phyloP scores from a whole-genome alignment of 2,113 vertebrate genomes.

The Brevimyrus niger region DNA sequence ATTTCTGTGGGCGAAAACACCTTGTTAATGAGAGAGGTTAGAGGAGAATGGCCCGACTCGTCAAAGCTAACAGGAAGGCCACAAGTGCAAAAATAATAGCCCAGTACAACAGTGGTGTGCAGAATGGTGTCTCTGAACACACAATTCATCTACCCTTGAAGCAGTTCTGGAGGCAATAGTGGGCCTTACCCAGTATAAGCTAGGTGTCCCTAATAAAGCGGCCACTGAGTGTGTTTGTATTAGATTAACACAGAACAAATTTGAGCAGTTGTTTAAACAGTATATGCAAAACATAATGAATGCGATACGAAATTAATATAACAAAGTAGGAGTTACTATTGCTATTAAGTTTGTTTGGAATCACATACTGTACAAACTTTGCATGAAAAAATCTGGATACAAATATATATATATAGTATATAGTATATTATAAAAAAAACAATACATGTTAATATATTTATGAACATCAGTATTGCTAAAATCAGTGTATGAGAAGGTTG shows the following conservation, averaged over 20 bases:
- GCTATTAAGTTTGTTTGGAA: not conserved
- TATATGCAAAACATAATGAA: not conserved
- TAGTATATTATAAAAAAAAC: not conserved
- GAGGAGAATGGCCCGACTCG: not conserved
- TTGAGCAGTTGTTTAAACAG: not conserved
- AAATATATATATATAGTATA: not conserved
- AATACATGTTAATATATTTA: not conserved
- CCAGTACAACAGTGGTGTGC: not conserved
- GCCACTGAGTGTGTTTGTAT: not conserved
- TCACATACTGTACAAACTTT: not conserved
- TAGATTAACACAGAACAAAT: not conserved
- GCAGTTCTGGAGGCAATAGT: not conserved
- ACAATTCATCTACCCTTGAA: not conserved
- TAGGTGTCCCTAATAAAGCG: not conserved
- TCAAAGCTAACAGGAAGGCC: not conserved
- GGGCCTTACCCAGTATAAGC: not conserved
- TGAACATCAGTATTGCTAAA: not conserved
- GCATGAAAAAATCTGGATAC: too few relatives aligned
- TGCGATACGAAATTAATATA: not conserved
- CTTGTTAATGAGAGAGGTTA: not conserved
- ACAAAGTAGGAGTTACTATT: not conserved
- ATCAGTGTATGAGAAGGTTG: not conserved
- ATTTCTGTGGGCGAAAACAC: not conserved
- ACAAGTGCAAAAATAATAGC: conserved; percentile 1
- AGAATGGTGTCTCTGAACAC: not conserved